Percentiles rank a stretch among this genome's conserved stretches.
phyloP scores from a whole-genome alignment of 2,113 vertebrate genomes.

The Stegostoma tigrinum region DNA sequence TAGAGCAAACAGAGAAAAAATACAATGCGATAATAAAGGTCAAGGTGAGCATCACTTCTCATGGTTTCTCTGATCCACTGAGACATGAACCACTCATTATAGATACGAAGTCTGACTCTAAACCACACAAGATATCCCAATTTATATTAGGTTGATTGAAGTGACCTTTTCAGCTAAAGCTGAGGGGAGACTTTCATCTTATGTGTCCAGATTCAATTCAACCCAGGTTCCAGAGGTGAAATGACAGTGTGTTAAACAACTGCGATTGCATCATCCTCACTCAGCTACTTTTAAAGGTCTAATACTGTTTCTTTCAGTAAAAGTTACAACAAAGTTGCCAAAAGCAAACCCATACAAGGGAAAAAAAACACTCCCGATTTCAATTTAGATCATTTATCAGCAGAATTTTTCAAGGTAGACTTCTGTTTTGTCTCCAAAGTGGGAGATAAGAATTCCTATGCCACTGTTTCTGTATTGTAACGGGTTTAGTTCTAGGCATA shows the following conservation, averaged over 20 bases:
- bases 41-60: neutral
- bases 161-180: neutral
- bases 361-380: neutral
- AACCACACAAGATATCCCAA: conserved; percentile 1
- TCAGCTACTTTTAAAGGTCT: neutral
- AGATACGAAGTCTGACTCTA: neutral
- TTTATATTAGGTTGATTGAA: conserved; percentile 32
- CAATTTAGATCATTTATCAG: too few species aligned
- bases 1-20: conserved; percentile 11
- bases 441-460: neutral
- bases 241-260: neutral
- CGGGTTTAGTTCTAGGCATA: neutral
- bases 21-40: conserved; percentile 13
- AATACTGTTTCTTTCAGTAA: neutral
- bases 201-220: conserved; percentile 12
- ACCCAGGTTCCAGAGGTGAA: conserved; percentile 1
- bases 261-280: neutral
- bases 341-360: neutral
- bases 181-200: conserved; percentile 16
- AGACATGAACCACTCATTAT: conserved; percentile 23
- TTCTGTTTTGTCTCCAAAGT: neutral
- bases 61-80: conserved; percentile 11
- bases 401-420: neutral
- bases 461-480: neutral
- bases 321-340: neutral